phyloP scores from a whole-genome alignment of 2,113 vertebrate genomes.

The Lamprologus lemairii region DNA sequence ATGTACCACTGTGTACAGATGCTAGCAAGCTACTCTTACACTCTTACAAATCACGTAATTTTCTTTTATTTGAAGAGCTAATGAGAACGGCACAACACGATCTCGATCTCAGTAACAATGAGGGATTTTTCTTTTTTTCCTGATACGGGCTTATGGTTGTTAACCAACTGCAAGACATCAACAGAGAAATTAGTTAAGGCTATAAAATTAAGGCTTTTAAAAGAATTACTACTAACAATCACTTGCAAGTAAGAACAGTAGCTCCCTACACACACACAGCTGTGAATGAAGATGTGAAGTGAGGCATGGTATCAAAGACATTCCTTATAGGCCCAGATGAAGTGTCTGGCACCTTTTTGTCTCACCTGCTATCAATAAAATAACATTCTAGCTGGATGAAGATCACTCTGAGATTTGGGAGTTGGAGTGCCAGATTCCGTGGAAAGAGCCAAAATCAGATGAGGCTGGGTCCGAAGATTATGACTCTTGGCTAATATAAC shows the following conservation, averaged over 20 bases:
- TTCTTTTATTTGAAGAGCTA: background rate
- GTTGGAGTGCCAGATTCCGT: background rate
- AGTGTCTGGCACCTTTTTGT: background rate
- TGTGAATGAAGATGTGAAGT: constrained; percentile 15
- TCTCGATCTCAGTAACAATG: background rate
- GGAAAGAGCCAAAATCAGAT: background rate
- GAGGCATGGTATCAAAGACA: constrained; percentile 32
- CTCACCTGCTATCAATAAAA: constrained; percentile 9
- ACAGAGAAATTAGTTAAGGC: constrained; percentile 34
- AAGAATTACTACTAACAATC: background rate
- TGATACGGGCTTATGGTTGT: background rate
- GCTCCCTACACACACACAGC: background rate
- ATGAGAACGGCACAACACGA: background rate
- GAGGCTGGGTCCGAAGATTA: background rate
- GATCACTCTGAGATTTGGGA: background rate
- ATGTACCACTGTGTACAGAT: constrained; percentile 14
- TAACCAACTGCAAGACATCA: background rate
- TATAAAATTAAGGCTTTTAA: constrained; percentile 41
- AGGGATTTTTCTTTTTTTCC: background rate
- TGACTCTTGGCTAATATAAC: background rate
- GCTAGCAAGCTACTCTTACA: background rate
- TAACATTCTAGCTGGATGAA: background rate
- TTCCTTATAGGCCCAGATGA: constrained; percentile 19
- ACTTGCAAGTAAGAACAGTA: constrained; percentile 5
- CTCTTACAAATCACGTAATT: background rate